Evolutionary conservation across 2,113 vertebrate genomes (phyloP), one percentile per base, ranked within the genome.

Genomic region (Atractosteus spatula): DNA sequence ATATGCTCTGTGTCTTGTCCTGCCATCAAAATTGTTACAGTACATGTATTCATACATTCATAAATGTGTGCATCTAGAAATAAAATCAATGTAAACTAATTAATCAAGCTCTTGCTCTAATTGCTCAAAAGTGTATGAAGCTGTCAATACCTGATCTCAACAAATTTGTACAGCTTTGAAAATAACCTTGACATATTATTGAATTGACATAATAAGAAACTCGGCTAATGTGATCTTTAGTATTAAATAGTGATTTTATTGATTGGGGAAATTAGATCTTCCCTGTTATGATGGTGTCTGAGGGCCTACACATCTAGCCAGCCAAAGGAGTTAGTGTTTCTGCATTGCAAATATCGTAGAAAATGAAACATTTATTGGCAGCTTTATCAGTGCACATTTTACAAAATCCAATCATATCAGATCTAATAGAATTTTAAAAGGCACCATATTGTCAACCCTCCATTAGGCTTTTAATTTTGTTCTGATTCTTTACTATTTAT

Each of bases 191-290:
- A 59, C 57, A 59, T 59, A 59, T 59, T 59, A 59, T 14, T 59
- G 10, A 59, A 59, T 4, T 59, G 57, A 4, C 12, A 59, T 59
- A 59, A 59, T 59, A 59, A 13, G 57, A 59, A 6, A 13, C 57
- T 59, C 57, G 14, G 57, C n/a, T 59, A 59, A 59, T 59, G 2
- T 59, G 57, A 59, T 59, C 57, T 59, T 59, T 59, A 59, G n/a
- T 13, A 59, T 59, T 59, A 59, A 59, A 59, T 59, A 59, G n/a
- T 59, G 57, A 59, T 59, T 59, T 59, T 59, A 59, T 59, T 59
- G 57, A 59, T 59, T 13, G 14, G n/a, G 57, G 4, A 59, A 59
- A 59, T 59, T 59, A 59, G 57, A 59, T 59, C 14, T n/a, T n/a
- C 57, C 3, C 57, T 13, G 57, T 11, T 59, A 59, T 13, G 3